Percentiles rank a stretch among this genome's conserved stretches.
Conservation (phyloP, 2,888 invertebrate species). For the Tridacna crocea region DNA sequence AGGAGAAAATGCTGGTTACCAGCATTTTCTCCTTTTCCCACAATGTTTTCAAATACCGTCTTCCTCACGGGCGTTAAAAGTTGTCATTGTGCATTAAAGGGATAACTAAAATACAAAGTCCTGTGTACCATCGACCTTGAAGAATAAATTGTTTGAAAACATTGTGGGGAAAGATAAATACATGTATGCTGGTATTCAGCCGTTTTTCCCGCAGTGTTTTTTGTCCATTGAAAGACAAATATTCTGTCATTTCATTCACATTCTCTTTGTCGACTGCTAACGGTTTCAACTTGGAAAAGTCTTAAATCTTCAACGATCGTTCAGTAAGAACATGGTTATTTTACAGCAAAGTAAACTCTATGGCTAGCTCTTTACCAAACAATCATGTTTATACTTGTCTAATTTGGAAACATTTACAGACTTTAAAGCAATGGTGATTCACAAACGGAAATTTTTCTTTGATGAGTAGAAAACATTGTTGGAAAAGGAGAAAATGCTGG, state of each 20-base stretch:
- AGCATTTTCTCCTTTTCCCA: slow-evolving; percentile 11
- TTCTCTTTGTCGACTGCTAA: not conserved
- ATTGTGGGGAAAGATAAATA: no score
- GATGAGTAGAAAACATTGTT: no score
- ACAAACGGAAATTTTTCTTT: no score
- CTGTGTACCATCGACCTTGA: no score
- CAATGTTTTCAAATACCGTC: not conserved
- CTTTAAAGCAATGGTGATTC: no score
- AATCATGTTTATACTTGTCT: not conserved
- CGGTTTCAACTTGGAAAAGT: not conserved
- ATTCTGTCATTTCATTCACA: not conserved
- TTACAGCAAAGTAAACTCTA: no score
- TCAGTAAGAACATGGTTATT: no score
- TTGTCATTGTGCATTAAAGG: not conserved
- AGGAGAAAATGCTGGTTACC: slow-evolving; percentile 11
- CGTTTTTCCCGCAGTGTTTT: not conserved
- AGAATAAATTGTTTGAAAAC: not conserved
- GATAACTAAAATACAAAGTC: no score
- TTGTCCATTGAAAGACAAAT: no score
- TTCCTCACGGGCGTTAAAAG: not conserved
- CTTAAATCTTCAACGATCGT: no score
- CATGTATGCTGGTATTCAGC: not conserved
- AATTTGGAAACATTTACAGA: no score
- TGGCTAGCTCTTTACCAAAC: not conserved
- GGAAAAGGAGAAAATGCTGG: no score